phyloP scores from a whole-genome alignment of 2,888 invertebrate genomes.

The Cancer borealis region DNA sequence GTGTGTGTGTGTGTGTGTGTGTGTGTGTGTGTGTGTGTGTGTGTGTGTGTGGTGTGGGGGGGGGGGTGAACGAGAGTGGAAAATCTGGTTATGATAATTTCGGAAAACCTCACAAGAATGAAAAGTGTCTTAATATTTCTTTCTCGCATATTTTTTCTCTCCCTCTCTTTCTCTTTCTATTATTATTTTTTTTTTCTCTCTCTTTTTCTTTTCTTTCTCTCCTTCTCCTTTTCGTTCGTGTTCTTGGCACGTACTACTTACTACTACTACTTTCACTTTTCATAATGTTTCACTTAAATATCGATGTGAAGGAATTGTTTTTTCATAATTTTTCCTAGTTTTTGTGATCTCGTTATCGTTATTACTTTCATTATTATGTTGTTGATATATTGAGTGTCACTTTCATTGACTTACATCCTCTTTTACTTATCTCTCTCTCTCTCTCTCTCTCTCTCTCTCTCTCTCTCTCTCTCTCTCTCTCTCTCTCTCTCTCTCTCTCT shows the following conservation, averaged over 20 bases:
- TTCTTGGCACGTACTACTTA: background rate
- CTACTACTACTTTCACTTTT: too few species aligned
- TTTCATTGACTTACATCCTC: background rate
- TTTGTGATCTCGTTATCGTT: background rate
- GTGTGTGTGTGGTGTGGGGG: background rate
- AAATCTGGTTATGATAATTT: conserved; percentile 22
- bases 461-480: background rate
- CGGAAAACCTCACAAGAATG: background rate
- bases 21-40: background rate
- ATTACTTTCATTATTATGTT: background rate
- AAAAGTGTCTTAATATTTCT: background rate
- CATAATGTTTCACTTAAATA: too few species aligned
- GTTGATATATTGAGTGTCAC: background rate
- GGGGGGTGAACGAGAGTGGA: background rate
- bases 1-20: background rate
- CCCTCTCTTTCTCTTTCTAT: too few species aligned
- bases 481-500: background rate
- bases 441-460: background rate
- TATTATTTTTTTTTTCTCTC: background rate
- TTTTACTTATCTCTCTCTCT: background rate
- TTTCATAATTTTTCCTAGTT: too few species aligned
- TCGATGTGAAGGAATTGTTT: too few species aligned
- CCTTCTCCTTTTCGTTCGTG: background rate
- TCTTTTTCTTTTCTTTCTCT: background rate
- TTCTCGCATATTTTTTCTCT: background rate